Base-by-base conservation (phyloP, 2,888 invertebrate genomes). In the Tetranychus truncatus region DNA sequence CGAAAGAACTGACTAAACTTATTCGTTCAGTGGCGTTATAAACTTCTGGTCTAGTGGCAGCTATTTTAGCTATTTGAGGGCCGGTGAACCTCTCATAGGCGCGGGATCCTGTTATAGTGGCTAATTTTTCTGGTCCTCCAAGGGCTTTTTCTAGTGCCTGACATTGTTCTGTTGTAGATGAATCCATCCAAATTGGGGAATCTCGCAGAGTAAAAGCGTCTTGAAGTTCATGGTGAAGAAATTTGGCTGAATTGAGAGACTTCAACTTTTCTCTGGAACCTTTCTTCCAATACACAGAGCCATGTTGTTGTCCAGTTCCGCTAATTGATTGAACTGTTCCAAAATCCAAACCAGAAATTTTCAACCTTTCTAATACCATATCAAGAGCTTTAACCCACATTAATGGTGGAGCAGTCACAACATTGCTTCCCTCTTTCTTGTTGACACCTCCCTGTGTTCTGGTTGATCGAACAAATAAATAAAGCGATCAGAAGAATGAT, bases 371-470 rank as follows among this genome's bases (percentile, higher is more conserved):
- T 84, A 97, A 85, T 3, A 94, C 87, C 85, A 95, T 88, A 81
- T 97, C 96, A 71, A 96, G 82, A 0, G 95, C 94, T 84, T 95
- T 94, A 8, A 97, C 89, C 95, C 95, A 97, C 88, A 97, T 90
- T 45, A 91, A 84, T 0, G 92, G 89, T 1, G 95, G 95, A 1
- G 90, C 90, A 71, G 89, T 89, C 78, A 89, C 89, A 7, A 85
- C 82, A 77, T 84, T 82, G 1, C 84, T 82, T 76, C 85, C 84
- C 69, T 83, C 84, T 80, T 85, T 85, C 77, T 84, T 84, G 69
- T 86, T 81, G 3, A 87, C 87, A 15, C 88, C 88, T 18, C 88
- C 87, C 78, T 86, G 86, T 2, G 88, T 88, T 78, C 88, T 87
- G 78, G 74, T 66, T 34, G 11, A 66, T 45, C 65, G 34, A 74